These are phyloP conservation scores for Dryadula phaetusa DNA, from an alignment of 2,888 invertebrate species.

Conservation along the genomic window DNA sequence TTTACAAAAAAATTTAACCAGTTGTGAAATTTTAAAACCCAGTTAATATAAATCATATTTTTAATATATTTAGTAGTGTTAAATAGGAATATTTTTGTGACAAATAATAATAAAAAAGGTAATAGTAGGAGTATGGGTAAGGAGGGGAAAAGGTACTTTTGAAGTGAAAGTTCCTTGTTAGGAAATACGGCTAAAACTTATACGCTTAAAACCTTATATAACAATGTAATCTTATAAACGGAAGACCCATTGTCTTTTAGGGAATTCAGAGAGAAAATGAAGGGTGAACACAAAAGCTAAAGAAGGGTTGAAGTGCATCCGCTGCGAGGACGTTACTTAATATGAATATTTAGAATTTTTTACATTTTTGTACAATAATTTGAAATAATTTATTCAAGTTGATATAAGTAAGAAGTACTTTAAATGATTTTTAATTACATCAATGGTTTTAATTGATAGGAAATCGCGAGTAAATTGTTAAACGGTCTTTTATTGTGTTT, in stretches of 20 bases:
- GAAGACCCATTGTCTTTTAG: conserved; percentile 28
- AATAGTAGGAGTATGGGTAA: too few species aligned
- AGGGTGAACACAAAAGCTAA: conserved; percentile 18
- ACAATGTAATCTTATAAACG: conserved; percentile 26
- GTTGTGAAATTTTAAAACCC: neutral
- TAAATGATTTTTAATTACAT: conserved; percentile 1
- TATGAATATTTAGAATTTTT: neutral
- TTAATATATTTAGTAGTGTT: neutral
- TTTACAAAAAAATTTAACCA: neutral
- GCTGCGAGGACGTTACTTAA: neutral
- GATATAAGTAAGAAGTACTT: neutral
- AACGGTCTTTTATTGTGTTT: neutral
- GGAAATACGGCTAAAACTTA: conserved; percentile 14
- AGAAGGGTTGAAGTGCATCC: conserved; percentile 16
- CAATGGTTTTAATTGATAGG: neutral
- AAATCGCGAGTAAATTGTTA: neutral
- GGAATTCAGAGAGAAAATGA: conserved; percentile 27
- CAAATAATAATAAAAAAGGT: neutral
- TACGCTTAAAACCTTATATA: conserved; percentile 16
- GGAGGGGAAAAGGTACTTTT: neutral
- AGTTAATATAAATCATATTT: neutral
- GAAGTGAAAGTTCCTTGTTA: neutral
- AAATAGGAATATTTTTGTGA: neutral
- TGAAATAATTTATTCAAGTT: neutral
- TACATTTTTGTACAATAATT: neutral